Evolutionary conservation across 2,888 invertebrate species (phyloP).

Genomic region (Hydroisotoma schaefferi): DNA sequence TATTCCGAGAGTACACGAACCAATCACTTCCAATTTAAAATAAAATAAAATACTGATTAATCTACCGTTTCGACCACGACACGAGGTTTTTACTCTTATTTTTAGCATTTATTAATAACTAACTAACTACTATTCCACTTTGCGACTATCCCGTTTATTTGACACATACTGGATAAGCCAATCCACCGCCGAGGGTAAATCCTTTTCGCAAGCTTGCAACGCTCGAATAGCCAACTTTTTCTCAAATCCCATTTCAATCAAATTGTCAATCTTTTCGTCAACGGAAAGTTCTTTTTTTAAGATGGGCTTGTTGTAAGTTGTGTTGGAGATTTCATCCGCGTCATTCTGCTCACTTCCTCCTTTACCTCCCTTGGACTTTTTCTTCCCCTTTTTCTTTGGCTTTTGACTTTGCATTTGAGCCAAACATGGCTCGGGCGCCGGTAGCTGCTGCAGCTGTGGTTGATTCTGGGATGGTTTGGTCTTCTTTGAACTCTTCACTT

Average conservation of each 20-base stretch:
- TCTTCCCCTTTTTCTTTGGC: not conserved
- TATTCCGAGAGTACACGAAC: no score
- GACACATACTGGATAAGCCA: conserved; percentile 36
- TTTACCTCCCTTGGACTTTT: not conserved
- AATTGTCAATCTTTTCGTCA: conserved; percentile 40
- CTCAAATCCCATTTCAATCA: conserved; percentile 45
- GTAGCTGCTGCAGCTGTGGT: no score
- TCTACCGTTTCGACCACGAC: no score
- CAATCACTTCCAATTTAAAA: no score
- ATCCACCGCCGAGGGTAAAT: conserved; percentile 43
- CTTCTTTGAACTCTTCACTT: conserved; percentile 33
- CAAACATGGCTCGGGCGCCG: not conserved
- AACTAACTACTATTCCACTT: not conserved
- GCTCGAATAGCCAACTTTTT: conserved; percentile 39
- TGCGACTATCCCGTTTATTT: not conserved
- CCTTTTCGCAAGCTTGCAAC: conserved; percentile 37
- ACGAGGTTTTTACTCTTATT: no score
- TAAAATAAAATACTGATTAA: no score
- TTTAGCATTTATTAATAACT: no score
- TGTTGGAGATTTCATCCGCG: not conserved
- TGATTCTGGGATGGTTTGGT: conserved; percentile 7
- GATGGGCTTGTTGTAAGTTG: not conserved
- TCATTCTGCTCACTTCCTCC: not conserved
- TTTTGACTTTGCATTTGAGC: conserved; percentile 1
- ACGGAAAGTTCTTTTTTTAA: conserved; percentile 29